Conservation (phyloP, 2,113 vertebrate genomes). For the Zapus hudsonius region DNA sequence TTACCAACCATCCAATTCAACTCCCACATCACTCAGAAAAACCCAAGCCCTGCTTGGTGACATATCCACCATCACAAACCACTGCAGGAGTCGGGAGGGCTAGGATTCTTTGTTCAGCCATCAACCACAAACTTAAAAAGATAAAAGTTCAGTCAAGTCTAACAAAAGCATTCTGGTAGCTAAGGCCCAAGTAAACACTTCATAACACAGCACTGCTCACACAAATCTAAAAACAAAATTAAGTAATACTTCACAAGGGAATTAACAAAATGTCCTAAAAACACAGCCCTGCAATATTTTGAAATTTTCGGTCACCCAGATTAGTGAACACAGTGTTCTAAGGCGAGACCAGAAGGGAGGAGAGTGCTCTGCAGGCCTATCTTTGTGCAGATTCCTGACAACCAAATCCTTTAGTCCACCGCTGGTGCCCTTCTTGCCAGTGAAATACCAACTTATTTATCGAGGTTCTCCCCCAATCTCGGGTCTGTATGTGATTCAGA, state of each 20-base stretch:
- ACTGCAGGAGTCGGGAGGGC: neutral
- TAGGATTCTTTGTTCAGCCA: constrained; percentile 51
- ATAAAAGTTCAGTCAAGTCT: constrained; percentile 18
- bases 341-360: constrained; percentile 36
- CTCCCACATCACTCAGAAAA: constrained; percentile 47
- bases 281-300: neutral
- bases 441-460: constrained; percentile 81
- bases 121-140: constrained; percentile 30
- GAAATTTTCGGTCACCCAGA: neutral
- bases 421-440: constrained; percentile 71
- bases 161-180: constrained; percentile 53
- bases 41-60: constrained; percentile 29
- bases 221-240: constrained; percentile 52
- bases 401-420: constrained; percentile 73
- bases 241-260: constrained; percentile 18
- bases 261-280: constrained; percentile 39
- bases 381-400: constrained; percentile 70
- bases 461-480: constrained; percentile 76
- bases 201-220: neutral
- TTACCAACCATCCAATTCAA: constrained; percentile 27
- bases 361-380: constrained; percentile 63
- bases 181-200: constrained; percentile 52
- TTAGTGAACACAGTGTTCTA: neutral
- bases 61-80: constrained; percentile 10
- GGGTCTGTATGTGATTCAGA: constrained; percentile 68